phyloP scores from a whole-genome alignment of 2,888 invertebrate genomes.

The Brassicogethes aeneus region DNA sequence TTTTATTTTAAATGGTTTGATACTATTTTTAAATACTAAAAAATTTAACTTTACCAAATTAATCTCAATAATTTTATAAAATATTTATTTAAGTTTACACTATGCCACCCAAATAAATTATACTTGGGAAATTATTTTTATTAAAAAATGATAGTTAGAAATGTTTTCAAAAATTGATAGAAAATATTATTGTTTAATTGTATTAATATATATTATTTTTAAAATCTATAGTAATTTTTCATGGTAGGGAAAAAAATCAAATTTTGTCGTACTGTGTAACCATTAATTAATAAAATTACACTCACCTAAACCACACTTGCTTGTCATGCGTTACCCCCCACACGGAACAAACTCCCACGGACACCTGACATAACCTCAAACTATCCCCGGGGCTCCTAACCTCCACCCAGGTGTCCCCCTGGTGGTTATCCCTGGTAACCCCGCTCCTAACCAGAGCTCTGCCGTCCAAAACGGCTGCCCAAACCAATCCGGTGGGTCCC shows the following conservation, averaged over 20 bases:
- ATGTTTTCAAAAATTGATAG: too few species aligned
- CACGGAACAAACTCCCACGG: conserved; percentile 70
- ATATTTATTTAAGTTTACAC: too few species aligned
- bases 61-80: too few species aligned
- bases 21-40: too few species aligned
- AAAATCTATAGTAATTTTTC: too few species aligned
- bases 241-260: not conserved
- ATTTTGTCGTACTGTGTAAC: not conserved
- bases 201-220: too few species aligned
- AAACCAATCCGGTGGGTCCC: conserved; percentile 77
- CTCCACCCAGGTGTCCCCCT: conserved; percentile 70
- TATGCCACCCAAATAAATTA: too few species aligned
- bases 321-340: conserved; percentile 79
- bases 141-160: too few species aligned
- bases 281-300: conserved; percentile 22
- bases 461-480: conserved; percentile 81
- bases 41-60: too few species aligned
- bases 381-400: conserved; percentile 65
- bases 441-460: conserved; percentile 73
- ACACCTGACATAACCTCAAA: conserved; percentile 64
- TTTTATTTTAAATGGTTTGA: too few species aligned
- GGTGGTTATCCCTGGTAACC: conserved; percentile 62
- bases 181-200: too few species aligned
- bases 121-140: too few species aligned
- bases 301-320: conserved; percentile 81